A percentile compares a stretch with the other conserved stretches of the same genome.
phyloP scores from a whole-genome alignment of 2,888 invertebrate genomes.

The Epiperipatus broadwayi region DNA sequence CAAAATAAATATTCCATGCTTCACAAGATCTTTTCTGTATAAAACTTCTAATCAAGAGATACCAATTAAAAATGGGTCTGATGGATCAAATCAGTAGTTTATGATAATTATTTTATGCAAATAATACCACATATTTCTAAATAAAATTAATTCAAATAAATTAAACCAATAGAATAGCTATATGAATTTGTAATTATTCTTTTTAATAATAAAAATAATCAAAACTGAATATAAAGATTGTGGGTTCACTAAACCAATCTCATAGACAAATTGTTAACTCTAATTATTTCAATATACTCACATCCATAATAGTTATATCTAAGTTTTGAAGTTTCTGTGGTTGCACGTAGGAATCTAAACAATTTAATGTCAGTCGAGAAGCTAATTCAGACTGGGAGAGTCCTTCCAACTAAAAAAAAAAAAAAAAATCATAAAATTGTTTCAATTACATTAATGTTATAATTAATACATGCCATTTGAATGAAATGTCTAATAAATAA shows the following conservation, averaged over 20 bases:
- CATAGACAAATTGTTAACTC: not conserved
- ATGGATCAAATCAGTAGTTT: too few relatives aligned
- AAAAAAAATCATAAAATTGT: not conserved
- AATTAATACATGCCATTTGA: not conserved
- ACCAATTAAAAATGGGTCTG: too few relatives aligned
- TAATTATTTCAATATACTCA: constrained; percentile 24
- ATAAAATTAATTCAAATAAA: too few relatives aligned
- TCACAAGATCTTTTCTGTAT: too few relatives aligned
- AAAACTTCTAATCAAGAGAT: too few relatives aligned
- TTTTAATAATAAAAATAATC: not conserved
- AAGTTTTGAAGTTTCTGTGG: constrained; percentile 46
- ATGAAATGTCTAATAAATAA: not conserved
- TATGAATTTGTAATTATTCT: not conserved
- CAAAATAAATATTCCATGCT: too few relatives aligned
- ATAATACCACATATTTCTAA: too few relatives aligned
- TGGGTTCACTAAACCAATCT: not conserved
- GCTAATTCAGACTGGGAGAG: constrained; percentile 62
- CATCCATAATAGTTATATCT: constrained; percentile 65
- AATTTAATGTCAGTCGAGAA: constrained; percentile 65
- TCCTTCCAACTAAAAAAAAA: constrained; percentile 48
- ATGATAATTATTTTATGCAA: too few relatives aligned
- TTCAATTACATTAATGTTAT: not conserved
- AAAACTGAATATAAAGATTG: too few relatives aligned
- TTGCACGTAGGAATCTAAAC: constrained; percentile 55
- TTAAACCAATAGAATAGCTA: too few relatives aligned